phyloP scores from a whole-genome alignment of 1,140 invertebrate genomes.

The Diabrotica undecimpunctata region DNA sequence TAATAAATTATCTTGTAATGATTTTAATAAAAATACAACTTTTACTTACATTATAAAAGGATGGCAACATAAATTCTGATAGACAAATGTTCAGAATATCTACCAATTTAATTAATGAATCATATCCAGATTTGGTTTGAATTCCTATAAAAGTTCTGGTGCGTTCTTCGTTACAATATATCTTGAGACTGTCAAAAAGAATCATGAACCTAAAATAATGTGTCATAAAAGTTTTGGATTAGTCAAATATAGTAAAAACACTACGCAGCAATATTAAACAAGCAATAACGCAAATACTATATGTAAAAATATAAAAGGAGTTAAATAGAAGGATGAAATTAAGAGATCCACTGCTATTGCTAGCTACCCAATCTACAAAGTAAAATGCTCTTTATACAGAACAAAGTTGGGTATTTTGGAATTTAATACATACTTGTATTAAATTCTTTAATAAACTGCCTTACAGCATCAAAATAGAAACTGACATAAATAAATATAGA shows the following conservation, averaged over 20 bases:
- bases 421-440: no score
- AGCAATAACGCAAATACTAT: neutral
- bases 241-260: neutral
- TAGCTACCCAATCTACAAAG: no score
- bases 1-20: neutral
- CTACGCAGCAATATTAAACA: no score
- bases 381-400: no score
- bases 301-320: neutral
- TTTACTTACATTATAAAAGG: conserved; percentile 59
- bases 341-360: no score
- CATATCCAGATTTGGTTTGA: conserved; percentile 52
- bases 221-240: neutral
- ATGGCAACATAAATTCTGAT: conserved; percentile 62
- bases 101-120: conserved; percentile 53
- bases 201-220: conserved; percentile 57
- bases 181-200: conserved; percentile 55
- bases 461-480: no score
- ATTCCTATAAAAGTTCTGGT: conserved; percentile 72
- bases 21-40: conserved; percentile 7
- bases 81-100: conserved; percentile 58
- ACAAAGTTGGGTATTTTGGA: no score
- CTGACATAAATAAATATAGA: no score
- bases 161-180: conserved; percentile 71
- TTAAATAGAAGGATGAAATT: no score
- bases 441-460: no score